Percentiles rank a stretch among this genome's conserved stretches.
phyloP scores from a whole-genome alignment of 2,888 invertebrate species.

The Myopa testacea region DNA sequence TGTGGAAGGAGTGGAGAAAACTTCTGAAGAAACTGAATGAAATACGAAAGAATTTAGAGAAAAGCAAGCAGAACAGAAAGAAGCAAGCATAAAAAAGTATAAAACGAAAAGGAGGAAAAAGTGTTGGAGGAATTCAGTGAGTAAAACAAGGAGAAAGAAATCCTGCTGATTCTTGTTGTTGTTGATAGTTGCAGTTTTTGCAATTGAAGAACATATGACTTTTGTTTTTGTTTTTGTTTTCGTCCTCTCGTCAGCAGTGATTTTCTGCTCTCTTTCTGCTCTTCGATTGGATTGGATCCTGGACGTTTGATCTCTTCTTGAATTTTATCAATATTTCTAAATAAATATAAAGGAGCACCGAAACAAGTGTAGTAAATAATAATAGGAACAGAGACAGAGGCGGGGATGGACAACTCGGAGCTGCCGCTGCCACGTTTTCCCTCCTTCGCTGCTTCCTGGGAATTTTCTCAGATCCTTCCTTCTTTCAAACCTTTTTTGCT shows the following conservation, averaged over 20 bases:
- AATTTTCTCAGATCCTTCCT: neutral
- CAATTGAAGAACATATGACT: constrained; percentile 47
- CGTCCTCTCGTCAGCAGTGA: constrained; percentile 34
- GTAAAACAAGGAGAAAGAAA: neutral
- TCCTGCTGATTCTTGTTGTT: neutral
- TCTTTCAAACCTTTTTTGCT: neutral
- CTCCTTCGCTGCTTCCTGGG: neutral
- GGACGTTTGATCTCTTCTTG: neutral
- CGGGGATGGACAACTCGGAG: neutral
- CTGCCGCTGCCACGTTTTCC: neutral
- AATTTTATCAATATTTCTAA: too few species aligned
- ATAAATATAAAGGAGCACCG: neutral
- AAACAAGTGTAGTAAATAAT: constrained; percentile 11
- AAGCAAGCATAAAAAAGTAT: neutral
- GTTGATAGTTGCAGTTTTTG: constrained; percentile 7
- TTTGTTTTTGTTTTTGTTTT: constrained; percentile 51
- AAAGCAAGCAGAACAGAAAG: neutral
- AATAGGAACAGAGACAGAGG: neutral
- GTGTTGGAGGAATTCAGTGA: constrained; percentile 11
- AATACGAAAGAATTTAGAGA: neutral
- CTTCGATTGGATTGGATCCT: neutral
- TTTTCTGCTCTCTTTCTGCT: constrained; percentile 3
- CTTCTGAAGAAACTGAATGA: neutral
- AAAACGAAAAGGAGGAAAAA: neutral
- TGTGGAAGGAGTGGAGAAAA: neutral